Conservation (phyloP, 1,140 invertebrate species). For the Chlorops oryzae region DNA sequence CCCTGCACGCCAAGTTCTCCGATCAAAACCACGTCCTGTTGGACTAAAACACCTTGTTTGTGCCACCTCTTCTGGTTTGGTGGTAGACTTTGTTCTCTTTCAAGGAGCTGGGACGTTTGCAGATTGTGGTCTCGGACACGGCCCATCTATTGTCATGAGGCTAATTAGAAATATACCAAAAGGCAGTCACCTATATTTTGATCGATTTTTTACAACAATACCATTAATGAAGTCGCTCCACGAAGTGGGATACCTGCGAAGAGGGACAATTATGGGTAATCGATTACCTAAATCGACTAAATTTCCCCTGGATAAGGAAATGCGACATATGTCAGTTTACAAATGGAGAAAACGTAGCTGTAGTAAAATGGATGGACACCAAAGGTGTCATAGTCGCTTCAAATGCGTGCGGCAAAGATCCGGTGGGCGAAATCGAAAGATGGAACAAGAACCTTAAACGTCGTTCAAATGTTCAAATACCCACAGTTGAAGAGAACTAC, state of each 20-base stretch:
- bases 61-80: no score
- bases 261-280: constrained; percentile 7
- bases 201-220: constrained; percentile 8
- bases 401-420: no score
- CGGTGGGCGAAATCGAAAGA: no score
- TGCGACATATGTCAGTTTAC: constrained; percentile 6
- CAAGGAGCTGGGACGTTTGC: constrained; percentile 4
- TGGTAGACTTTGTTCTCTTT: no score
- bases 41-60: no score
- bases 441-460: no score
- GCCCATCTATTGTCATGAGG: constrained; percentile 1
- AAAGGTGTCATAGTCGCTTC: constrained; percentile 1
- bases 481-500: no score
- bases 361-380: constrained; percentile 5
- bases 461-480: no score
- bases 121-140: constrained; percentile 6
- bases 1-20: no score
- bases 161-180: constrained; percentile 1
- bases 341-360: neutral
- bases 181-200: constrained; percentile 3
- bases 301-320: constrained; percentile 1
- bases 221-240: no score
- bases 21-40: no score
- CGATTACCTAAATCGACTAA: neutral
- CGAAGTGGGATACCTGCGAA: neutral